Conservation (phyloP, 2,888 invertebrate genomes). For the Tipula vernalis region DNA sequence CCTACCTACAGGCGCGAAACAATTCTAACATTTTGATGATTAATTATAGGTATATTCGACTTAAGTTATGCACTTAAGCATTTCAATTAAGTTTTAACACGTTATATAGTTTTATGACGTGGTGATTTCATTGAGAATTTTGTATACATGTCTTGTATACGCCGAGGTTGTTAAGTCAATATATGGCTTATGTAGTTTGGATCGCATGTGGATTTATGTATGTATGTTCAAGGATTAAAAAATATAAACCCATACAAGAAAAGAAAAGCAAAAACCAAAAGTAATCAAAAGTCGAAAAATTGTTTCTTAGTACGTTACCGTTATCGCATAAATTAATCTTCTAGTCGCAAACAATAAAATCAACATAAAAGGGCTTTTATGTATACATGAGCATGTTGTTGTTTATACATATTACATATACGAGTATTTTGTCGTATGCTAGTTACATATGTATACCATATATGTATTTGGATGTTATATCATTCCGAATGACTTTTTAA, state of each 20-base stretch:
- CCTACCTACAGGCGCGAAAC: background rate
- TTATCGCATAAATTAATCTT: background rate
- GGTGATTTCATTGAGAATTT: background rate
- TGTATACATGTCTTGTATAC: background rate
- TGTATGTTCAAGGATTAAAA: background rate
- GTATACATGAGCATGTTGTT: background rate
- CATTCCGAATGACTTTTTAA: background rate
- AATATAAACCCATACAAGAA: background rate
- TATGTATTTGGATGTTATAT: background rate
- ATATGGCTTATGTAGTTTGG: background rate
- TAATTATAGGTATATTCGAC: background rate
- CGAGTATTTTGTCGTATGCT: background rate
- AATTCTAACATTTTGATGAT: background rate
- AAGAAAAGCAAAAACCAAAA: background rate
- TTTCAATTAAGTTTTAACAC: background rate
- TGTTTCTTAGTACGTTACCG: background rate
- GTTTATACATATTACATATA: background rate
- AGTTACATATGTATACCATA: background rate
- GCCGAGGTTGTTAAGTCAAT: background rate
- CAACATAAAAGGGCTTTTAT: background rate
- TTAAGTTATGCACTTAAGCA: background rate
- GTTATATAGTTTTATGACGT: background rate
- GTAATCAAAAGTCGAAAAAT: background rate
- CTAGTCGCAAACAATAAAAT: slow-evolving; percentile 4
- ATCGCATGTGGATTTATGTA: background rate